Evolutionary conservation across 2,797 vertebrate genomes (phyloP).

Genomic region (Lagorchestes hirsutus): DNA sequence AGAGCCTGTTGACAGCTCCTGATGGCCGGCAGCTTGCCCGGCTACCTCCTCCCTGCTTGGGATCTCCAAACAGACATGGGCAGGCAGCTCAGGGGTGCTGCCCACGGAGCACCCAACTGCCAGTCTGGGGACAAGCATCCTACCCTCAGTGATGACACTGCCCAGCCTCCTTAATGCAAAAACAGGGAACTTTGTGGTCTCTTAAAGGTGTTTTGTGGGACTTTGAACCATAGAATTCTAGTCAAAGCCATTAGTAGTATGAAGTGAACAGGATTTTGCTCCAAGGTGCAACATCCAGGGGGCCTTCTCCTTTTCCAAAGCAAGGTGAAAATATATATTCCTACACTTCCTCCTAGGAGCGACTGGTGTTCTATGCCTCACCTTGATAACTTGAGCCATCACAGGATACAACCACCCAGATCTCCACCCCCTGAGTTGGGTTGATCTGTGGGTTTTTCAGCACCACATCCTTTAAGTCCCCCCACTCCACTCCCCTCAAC

Average conservation of each 20-base stretch:
- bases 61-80: background rate
- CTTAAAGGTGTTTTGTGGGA: background rate
- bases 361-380: background rate
- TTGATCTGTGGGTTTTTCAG: background rate
- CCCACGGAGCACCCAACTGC: background rate
- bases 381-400: background rate
- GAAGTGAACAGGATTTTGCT: background rate
- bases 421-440: background rate
- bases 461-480: background rate
- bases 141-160: background rate
- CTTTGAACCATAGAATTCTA: background rate
- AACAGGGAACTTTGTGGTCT: background rate
- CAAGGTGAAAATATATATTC: background rate
- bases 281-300: background rate
- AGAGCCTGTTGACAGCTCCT: slow-evolving; percentile 87
- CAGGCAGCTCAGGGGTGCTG: background rate
- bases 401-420: background rate
- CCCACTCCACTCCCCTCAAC: background rate
- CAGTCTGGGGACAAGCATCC: background rate
- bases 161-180: background rate
- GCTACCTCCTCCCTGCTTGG: background rate
- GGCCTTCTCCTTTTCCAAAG: background rate
- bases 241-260: background rate
- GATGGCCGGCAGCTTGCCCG: slow-evolving; percentile 87
- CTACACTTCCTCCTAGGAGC: background rate